Evolutionary conservation across 2,797 vertebrate genomes (phyloP).

Genomic region (Tokudaia muenninki): DNA sequence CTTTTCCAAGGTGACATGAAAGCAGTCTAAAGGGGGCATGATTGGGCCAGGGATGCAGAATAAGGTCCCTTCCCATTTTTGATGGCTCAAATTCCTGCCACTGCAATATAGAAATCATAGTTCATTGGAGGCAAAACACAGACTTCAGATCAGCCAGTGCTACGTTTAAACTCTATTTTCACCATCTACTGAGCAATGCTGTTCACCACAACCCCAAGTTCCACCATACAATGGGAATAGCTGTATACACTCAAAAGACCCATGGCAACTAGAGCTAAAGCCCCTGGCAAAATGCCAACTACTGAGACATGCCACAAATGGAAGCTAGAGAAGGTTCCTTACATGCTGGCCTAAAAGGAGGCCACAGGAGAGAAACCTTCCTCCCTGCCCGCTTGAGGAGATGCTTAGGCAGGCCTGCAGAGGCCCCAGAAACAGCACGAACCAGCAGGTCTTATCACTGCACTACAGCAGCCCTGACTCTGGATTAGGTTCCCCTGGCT

Average conservation of each 20-base stretch:
- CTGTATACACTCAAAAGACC: background rate
- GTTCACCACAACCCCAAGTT: background rate
- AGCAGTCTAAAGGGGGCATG: background rate
- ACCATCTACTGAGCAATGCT: background rate
- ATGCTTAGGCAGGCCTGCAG: background rate
- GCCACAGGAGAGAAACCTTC: background rate
- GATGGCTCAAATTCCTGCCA: background rate
- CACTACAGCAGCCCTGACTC: background rate
- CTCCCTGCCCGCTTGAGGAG: background rate
- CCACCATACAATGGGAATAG: background rate
- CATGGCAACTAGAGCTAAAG: background rate
- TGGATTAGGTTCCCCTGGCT: slow-evolving; percentile 43
- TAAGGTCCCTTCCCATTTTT: background rate
- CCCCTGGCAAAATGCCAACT: background rate
- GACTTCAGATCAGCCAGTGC: slow-evolving; percentile 12
- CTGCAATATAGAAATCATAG: slow-evolving; percentile 21
- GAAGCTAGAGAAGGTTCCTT: background rate
- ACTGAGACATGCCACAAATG: background rate
- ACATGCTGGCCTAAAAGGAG: background rate
- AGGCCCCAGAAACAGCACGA: background rate
- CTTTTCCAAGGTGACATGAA: background rate
- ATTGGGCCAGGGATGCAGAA: background rate
- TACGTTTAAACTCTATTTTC: background rate
- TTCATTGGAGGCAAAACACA: background rate
- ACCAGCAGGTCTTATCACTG: background rate